A percentile compares a stretch with the other conserved stretches of the same genome.
Conservation (phyloP, 2,888 invertebrate genomes). For the Podotricha telesiphe region DNA sequence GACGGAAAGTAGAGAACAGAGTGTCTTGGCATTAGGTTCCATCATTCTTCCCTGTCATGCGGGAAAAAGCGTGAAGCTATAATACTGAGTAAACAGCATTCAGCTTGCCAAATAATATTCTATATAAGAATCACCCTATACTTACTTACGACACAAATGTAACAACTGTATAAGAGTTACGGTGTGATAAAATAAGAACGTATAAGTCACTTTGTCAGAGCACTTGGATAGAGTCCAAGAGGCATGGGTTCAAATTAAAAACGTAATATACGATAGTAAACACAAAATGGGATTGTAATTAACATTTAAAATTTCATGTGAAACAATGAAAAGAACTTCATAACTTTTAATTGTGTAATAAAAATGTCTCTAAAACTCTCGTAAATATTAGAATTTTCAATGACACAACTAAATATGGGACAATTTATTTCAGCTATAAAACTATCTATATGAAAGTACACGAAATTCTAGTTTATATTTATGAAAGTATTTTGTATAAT, state of each 20-base stretch:
- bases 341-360: neutral
- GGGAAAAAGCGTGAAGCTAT: too few species aligned
- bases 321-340: neutral
- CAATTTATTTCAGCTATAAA: neutral
- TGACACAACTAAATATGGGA: neutral
- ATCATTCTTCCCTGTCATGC: too few species aligned
- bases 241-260: neutral
- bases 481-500: neutral
- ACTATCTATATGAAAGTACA: neutral
- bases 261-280: neutral
- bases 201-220: neutral
- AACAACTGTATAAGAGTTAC: neutral
- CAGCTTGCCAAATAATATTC: neutral
- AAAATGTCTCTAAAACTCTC: slow-evolving; percentile 1
- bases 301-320: too few species aligned
- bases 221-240: slow-evolving; percentile 7
- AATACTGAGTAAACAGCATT: neutral
- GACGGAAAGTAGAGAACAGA: too few species aligned
- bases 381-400: neutral
- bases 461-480: neutral
- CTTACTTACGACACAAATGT: neutral
- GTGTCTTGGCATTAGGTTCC: too few species aligned
- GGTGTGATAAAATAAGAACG: neutral
- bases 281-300: too few species aligned
- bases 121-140: neutral